phyloP scores from a whole-genome alignment of 2,797 vertebrate genomes.

The Xerus rutilus region DNA sequence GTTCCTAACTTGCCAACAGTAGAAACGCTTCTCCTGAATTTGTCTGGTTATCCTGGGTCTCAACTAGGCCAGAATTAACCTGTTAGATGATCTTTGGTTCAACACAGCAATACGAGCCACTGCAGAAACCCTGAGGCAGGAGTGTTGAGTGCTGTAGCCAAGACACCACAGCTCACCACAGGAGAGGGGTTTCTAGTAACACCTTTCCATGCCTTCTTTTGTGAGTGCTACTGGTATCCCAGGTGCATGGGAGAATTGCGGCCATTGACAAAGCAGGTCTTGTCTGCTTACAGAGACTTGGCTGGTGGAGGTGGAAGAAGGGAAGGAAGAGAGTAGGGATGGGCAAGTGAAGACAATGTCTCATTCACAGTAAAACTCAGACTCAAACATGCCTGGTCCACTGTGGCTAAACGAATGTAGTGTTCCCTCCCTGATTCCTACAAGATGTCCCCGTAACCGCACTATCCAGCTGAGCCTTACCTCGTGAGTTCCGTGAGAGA shows the following conservation, averaged over 20 bases:
- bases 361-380: background rate
- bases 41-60: background rate
- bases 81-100: background rate
- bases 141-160: background rate
- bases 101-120: background rate
- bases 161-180: too few species aligned
- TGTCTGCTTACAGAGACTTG: background rate
- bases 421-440: background rate
- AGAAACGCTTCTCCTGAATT: background rate
- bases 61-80: background rate
- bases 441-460: background rate
- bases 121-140: background rate
- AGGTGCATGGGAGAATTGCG: background rate
- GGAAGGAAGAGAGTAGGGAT: background rate
- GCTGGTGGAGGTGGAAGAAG: background rate
- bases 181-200: background rate
- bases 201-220: background rate
- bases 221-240: background rate
- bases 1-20: background rate
- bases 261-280: background rate
- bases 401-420: background rate
- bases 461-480: constrained; percentile 85
- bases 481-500: constrained; percentile 98
- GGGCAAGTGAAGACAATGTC: background rate
- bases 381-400: background rate